These are phyloP conservation scores for Chalcosyrphus nemorum DNA, from an alignment of 2,888 invertebrate species.

Conservation along the genomic window DNA sequence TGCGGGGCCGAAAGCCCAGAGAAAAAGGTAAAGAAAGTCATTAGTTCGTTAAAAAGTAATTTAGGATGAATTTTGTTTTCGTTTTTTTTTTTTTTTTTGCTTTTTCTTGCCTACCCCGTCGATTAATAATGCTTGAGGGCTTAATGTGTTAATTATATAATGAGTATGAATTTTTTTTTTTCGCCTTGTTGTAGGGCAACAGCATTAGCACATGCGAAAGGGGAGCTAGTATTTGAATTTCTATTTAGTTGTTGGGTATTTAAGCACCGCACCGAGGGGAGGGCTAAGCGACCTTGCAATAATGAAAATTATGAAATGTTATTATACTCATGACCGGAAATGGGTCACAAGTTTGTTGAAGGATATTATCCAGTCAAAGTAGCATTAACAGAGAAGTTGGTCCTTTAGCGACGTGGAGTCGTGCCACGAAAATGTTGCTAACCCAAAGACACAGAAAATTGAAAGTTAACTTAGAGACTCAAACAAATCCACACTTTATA, in stretches of 20 bases:
- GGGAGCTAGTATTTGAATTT: neutral
- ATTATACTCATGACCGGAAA: neutral
- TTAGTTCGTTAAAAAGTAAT: slow-evolving; percentile 76
- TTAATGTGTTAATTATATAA: slow-evolving; percentile 76
- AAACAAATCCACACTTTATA: no score
- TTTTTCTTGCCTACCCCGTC: slow-evolving; percentile 45
- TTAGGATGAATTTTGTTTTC: slow-evolving; percentile 69
- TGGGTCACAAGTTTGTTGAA: no score
- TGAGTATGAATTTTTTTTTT: slow-evolving; percentile 58
- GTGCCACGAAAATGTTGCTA: no score
- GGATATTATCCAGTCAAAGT: no score
- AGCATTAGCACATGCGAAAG: slow-evolving; percentile 35
- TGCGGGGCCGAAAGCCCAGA: slow-evolving; percentile 12
- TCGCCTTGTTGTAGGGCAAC: slow-evolving; percentile 9
- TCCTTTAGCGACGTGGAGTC: no score
- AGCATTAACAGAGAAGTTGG: no score
- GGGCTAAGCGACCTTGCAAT: neutral
- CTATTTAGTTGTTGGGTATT: neutral
- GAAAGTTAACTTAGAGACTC: no score
- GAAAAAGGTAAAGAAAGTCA: slow-evolving; percentile 73
- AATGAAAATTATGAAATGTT: neutral
- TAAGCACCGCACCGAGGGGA: neutral
- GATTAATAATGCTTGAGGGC: slow-evolving; percentile 74
- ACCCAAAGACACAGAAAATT: no score
- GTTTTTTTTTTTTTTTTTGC: slow-evolving; percentile 24